Base-by-base conservation (phyloP, 2,113 vertebrate genomes). In the Kryptolebias marmoratus region DNA sequence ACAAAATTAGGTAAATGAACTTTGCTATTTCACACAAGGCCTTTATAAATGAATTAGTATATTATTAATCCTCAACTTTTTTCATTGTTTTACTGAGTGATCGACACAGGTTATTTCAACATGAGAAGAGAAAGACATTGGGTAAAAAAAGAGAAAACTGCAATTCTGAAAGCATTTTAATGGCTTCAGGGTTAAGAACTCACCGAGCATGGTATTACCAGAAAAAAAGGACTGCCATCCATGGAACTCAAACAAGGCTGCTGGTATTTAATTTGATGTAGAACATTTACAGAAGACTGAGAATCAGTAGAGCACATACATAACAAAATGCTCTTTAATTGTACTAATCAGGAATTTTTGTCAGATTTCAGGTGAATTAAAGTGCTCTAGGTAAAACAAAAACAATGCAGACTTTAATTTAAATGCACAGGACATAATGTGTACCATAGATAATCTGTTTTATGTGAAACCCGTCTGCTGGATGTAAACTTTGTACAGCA, bases 61-160 rank as follows among this genome's bases (percentile, higher is more conserved):
- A 71, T 69, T 85, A 85, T 84, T 83, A 75, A 87, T 75, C 72
- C 68, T 30, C 5, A 50, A 31, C 8, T 62, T 73, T 58, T 67
- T 75, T 66, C 55, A 66, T 81, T 56, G 83, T 69, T 83, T 71
- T 74, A 74, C 79, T 77, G 71, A 63, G 68, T 56, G 75, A 89
- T 84, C 81, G 75, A 68, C 74, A 85, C 78, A 71, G 76, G 71
- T 85, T 83, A 74, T 79, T 84, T 80, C 48, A 78, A 71, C 57
- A 53, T 64, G 49, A 73, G 32, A 78, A 54, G 16, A 64, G 16
- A 13, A 39, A 66, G 49, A 49, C 62, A 69, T 72, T 45, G 13
- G 67, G 27, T 63, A 64, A 31, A 11, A 59, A 58, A 73, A 28
- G 57, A 27, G 32, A 60, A 69, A 54, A 68, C 57, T 79, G 70